Evolutionary conservation across 2,797 vertebrate genomes (phyloP), one percentile per base, ranked within the genome.

Genomic region (Pelobates cultripes): DNA sequence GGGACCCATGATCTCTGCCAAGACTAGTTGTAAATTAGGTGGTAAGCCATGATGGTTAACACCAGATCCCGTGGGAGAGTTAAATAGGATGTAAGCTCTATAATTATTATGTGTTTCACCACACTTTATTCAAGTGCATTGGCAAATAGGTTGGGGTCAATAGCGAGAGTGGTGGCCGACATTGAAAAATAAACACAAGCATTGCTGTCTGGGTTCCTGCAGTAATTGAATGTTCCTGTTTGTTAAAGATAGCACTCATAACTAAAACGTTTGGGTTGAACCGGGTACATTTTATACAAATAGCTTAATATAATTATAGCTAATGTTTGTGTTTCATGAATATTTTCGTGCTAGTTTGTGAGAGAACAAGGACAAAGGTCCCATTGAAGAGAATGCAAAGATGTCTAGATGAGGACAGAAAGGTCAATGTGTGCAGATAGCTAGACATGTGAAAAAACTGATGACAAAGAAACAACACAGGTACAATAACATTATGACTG

Each of bases 21-120:
- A 28, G 28, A 28, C 28, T 28, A 28, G 28, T 28, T 28, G 47
- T 51, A 51, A 5, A 51, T 51, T 63, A 14, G 53, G 70, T 60
- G 72, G 63, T 80, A 10, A 70, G 70, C 79, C 66, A 63, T 41
- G 28, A 9, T 70, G 72, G 79, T 76, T n/a, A 68, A 40, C 14
- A 55, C 71, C 71, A 9, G 47, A 73, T 73, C 40, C 28, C 28
- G 4, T 73, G 51, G 44, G 15, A 28, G 57, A 53, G 47, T 13
- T 6, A 10, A 1, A 53, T 66, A 47, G 55, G 47, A 14, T 79
- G 47, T 45, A 14, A 9, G 15, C 10, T 9, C 9, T 68, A 75
- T 60, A 63, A 47, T 75, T 75, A 51, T 3, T 28, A 12, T 55
- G 61, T 9, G 51, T 47, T 7, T 51, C 1, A 4, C 6, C 40